These are phyloP conservation scores for Battus philenor DNA, from an alignment of 1,140 invertebrate genomes.

Conservation along the genomic window DNA sequence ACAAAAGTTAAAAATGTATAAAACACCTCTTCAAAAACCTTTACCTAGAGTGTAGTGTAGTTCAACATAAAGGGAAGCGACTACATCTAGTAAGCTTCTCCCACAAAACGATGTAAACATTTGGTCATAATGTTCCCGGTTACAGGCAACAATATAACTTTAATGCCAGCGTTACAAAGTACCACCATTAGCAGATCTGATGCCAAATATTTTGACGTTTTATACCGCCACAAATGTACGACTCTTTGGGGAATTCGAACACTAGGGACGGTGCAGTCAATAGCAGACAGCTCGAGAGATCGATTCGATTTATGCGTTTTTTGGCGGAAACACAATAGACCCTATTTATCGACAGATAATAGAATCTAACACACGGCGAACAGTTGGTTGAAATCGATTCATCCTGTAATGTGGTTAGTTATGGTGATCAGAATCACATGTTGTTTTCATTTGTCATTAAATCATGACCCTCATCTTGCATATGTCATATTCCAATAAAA, in stretches of 20 bases:
- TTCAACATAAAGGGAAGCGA: conserved; percentile 1
- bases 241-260: conserved; percentile 54
- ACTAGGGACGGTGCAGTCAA: conserved; percentile 40
- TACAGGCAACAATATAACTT: conserved; percentile 55
- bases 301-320: conserved; percentile 70
- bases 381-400: conserved; percentile 59
- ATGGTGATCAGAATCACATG: conserved; percentile 72
- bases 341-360: conserved; percentile 70
- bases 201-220: conserved; percentile 73
- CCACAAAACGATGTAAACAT: conserved; percentile 43
- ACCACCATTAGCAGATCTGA: conserved; percentile 64
- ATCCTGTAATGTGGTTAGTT: conserved; percentile 65
- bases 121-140: conserved; percentile 51
- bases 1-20: too few relatives aligned
- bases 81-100: neutral
- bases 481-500: conserved; percentile 4
- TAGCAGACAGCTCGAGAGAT: conserved; percentile 55
- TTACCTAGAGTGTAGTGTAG: neutral
- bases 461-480: conserved; percentile 15
- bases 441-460: conserved; percentile 34
- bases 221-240: conserved; percentile 53
- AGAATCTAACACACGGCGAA: conserved; percentile 40
- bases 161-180: conserved; percentile 57
- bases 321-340: conserved; percentile 54
- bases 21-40: neutral